phyloP scores from a whole-genome alignment of 2,888 invertebrate species.

The Mesorhabditis sp. region DNA sequence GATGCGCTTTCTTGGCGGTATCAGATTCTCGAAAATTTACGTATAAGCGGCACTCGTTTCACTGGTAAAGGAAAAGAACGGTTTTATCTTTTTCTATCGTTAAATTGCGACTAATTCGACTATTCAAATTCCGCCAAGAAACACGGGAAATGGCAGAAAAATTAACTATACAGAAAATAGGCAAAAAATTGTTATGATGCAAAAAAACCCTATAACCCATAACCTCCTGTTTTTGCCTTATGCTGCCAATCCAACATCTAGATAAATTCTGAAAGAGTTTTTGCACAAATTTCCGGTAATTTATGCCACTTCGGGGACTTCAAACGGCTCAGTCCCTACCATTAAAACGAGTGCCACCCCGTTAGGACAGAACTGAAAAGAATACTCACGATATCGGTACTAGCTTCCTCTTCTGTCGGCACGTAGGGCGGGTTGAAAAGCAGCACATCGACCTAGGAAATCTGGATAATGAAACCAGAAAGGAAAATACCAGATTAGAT shows the following conservation, averaged over 20 bases:
- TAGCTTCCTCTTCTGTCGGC: slow-evolving; percentile 62
- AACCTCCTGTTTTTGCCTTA: background rate
- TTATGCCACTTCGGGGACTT: background rate
- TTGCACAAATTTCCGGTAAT: background rate
- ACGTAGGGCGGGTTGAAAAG: slow-evolving; percentile 98
- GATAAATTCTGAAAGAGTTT: background rate
- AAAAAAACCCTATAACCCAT: slow-evolving; percentile 1
- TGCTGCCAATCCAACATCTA: background rate
- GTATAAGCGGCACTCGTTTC: too few species aligned
- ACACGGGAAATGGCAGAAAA: too few species aligned
- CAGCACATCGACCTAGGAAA: slow-evolving; percentile 71
- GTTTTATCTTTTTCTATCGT: too few species aligned
- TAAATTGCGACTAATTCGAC: too few species aligned
- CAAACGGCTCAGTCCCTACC: background rate
- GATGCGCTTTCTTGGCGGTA: too few species aligned
- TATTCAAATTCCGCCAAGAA: too few species aligned
- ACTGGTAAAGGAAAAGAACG: too few species aligned
- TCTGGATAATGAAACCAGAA: background rate
- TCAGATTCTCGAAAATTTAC: too few species aligned
- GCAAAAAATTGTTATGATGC: background rate
- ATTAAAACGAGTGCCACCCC: too few species aligned
- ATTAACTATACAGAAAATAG: background rate
- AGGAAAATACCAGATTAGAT: slow-evolving; percentile 5
- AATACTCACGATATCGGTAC: slow-evolving; percentile 18
- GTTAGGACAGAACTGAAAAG: too few species aligned